Evolutionary conservation across 1,140 invertebrate genomes (phyloP).

Genomic region (Colletes latitarsis): DNA sequence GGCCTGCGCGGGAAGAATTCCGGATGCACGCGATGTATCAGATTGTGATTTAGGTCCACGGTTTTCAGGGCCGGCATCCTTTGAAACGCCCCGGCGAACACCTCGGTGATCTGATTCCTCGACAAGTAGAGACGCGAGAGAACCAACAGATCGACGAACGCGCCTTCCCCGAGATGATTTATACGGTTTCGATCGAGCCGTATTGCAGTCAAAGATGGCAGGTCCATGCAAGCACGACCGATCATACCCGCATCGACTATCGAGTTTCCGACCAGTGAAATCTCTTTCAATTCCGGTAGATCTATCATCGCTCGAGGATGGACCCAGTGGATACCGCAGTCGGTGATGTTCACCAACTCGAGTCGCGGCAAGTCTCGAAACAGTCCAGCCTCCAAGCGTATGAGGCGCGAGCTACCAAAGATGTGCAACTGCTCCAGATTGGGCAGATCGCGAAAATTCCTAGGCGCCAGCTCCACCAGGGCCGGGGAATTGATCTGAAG

Average conservation of each 20-base stretch:
- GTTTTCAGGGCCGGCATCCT: slow-evolving; percentile 87
- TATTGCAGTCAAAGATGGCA: slow-evolving; percentile 86
- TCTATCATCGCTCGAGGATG: slow-evolving; percentile 88
- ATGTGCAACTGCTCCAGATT: slow-evolving; percentile 89
- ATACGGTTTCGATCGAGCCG: slow-evolving; percentile 88
- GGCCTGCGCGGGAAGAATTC: slow-evolving; percentile 89
- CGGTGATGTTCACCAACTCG: slow-evolving; percentile 87
- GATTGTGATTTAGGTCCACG: slow-evolving; percentile 90
- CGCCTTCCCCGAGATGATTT: slow-evolving; percentile 86
- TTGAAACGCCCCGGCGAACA: slow-evolving; percentile 90
- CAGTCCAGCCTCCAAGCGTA: slow-evolving; percentile 86
- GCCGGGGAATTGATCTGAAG: slow-evolving; percentile 85
- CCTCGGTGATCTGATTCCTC: slow-evolving; percentile 88
- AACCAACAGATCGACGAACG: slow-evolving; percentile 90
- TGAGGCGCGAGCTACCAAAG: slow-evolving; percentile 85
- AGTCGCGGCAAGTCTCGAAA: slow-evolving; percentile 89
- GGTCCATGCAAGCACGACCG: slow-evolving; percentile 88
- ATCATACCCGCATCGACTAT: slow-evolving; percentile 89
- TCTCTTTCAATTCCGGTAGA: slow-evolving; percentile 86
- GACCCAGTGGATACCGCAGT: slow-evolving; percentile 89
- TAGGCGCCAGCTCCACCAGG: slow-evolving; percentile 86
- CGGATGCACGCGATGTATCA: slow-evolving; percentile 88
- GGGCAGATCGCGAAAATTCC: slow-evolving; percentile 87
- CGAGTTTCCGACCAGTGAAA: slow-evolving; percentile 87
- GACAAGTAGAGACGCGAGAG: slow-evolving; percentile 87